Conservation (phyloP, 1,140 invertebrate genomes). For the Zaprionus lachaisei region DNA sequence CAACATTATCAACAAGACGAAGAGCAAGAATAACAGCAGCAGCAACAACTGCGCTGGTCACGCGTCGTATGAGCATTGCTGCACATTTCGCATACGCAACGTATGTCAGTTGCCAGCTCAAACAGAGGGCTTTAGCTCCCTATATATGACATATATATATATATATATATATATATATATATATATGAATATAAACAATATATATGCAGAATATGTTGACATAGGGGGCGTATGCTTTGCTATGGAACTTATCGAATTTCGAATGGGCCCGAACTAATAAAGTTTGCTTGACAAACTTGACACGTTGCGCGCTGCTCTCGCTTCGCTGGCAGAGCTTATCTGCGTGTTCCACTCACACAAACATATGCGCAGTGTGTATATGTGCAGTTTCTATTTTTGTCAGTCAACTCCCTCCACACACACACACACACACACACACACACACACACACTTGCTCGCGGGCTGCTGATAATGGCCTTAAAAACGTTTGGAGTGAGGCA, state of each 20-base stretch:
- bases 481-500: conserved; percentile 57
- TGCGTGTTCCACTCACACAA: neutral
- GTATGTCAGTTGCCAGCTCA: conserved; percentile 10
- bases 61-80: conserved; percentile 35
- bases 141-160: neutral
- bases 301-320: conserved; percentile 44
- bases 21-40: neutral
- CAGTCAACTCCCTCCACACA: conserved; percentile 7
- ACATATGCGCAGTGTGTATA: neutral
- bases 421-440: neutral
- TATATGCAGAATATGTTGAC: neutral
- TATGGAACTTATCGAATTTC: neutral
- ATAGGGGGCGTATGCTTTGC: conserved; percentile 15
- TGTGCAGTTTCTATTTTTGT: conserved; percentile 37
- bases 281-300: conserved; percentile 51
- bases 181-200: neutral
- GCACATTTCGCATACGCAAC: conserved; percentile 44
- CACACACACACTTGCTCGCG: neutral
- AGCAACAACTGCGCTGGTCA: conserved; percentile 4
- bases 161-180: neutral
- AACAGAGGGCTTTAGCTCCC: neutral
- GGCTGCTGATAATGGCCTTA: conserved; percentile 56
- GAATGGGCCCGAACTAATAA: conserved; percentile 6
- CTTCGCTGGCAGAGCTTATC: neutral
- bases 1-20: neutral